A percentile compares a stretch with the other conserved stretches of the same genome.
phyloP scores from a whole-genome alignment of 2,888 invertebrate species.

The Lissonota sp. region DNA sequence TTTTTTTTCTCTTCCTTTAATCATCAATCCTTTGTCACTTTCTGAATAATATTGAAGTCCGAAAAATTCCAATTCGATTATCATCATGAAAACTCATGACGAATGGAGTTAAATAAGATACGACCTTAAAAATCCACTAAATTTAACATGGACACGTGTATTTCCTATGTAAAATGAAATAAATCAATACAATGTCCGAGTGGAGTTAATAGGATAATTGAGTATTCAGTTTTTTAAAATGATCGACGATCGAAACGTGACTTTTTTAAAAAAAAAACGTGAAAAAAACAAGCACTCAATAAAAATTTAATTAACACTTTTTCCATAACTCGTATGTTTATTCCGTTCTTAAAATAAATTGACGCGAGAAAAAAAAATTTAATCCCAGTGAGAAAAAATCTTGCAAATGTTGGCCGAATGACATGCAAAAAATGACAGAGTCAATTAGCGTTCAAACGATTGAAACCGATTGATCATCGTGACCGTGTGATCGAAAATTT shows the following conservation, averaged over 20 bases:
- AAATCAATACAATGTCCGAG: too few relatives aligned
- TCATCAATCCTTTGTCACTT: neutral
- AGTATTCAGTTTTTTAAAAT: too few relatives aligned
- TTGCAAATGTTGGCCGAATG: neutral
- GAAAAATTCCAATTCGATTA: neutral
- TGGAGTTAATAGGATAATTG: too few relatives aligned
- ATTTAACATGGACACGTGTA: too few relatives aligned
- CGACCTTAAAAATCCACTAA: conserved; percentile 10
- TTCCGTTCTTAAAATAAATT: too few relatives aligned
- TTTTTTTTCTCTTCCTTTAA: neutral
- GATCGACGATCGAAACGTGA: too few relatives aligned
- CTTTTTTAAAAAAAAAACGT: too few relatives aligned
- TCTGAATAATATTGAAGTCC: neutral
- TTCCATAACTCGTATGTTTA: too few relatives aligned
- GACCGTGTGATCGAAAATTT: too few relatives aligned
- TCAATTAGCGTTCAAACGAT: neutral
- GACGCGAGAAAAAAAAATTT: neutral
- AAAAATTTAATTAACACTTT: too few relatives aligned
- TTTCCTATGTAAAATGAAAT: too few relatives aligned
- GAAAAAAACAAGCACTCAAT: too few relatives aligned
- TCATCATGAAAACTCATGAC: neutral
- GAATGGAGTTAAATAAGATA: conserved; percentile 8
- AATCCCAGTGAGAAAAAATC: neutral
- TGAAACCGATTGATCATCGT: conserved; percentile 12
- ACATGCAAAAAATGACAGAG: neutral